Evolutionary conservation across 2,888 invertebrate species (phyloP).

Genomic region (Itoplectis maculator): DNA sequence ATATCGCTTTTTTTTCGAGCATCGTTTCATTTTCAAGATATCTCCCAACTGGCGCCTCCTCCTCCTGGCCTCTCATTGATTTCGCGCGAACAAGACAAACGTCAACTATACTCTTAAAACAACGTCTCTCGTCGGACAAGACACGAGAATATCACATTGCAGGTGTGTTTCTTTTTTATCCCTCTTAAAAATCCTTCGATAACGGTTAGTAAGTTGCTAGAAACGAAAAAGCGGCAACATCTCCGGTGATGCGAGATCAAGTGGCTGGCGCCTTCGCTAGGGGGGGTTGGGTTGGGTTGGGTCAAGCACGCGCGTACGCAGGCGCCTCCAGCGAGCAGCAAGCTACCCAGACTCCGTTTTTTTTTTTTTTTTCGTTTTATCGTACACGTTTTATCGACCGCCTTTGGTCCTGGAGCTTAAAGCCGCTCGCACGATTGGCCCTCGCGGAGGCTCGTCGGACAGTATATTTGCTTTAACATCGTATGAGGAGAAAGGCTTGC

Average conservation of each 20-base stretch:
- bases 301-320: slow-evolving; percentile 11
- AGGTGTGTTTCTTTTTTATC: slow-evolving; percentile 76
- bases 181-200: slow-evolving; percentile 61
- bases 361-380: background rate
- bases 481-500: too few species aligned
- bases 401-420: slow-evolving; percentile 15
- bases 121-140: slow-evolving; percentile 83
- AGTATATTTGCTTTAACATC: too few species aligned
- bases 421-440: background rate
- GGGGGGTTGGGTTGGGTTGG: background rate
- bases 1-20: slow-evolving; percentile 10
- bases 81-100: slow-evolving; percentile 46
- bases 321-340: background rate
- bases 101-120: slow-evolving; percentile 73
- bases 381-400: slow-evolving; percentile 23
- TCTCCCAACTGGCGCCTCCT: background rate
- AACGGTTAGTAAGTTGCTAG: slow-evolving; percentile 62
- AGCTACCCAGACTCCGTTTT: background rate
- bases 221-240: slow-evolving; percentile 42
- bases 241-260: background rate
- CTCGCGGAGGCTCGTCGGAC: too few species aligned
- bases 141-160: slow-evolving; percentile 84
- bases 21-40: slow-evolving; percentile 1
- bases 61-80: slow-evolving; percentile 31
- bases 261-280: too few species aligned